A percentile compares a stretch with the other conserved stretches of the same genome.
phyloP scores from a whole-genome alignment of 2,797 vertebrate species.

The Botia kubotai region DNA sequence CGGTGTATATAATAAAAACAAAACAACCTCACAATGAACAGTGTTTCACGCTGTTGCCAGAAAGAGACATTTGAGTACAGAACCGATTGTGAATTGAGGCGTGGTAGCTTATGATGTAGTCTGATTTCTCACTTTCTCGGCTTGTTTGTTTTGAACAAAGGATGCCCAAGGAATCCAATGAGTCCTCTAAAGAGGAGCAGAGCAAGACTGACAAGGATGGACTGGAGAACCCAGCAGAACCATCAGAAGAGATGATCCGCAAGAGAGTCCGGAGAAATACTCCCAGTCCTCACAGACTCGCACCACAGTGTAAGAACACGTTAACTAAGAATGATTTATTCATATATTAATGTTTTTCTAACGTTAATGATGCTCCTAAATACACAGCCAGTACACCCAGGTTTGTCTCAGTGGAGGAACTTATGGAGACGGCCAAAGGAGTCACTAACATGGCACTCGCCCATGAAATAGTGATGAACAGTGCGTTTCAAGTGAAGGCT shows the following conservation, averaged over 20 bases:
- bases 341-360: neutral
- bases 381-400: constrained; percentile 84
- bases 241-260: constrained; percentile 72
- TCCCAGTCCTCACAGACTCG: constrained; percentile 74
- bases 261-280: constrained; percentile 75
- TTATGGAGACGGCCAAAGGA: constrained; percentile 91
- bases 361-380: constrained; percentile 2
- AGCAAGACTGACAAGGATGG: constrained; percentile 68
- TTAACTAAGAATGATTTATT: neutral
- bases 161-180: constrained; percentile 87
- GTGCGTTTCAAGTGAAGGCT: constrained; percentile 88
- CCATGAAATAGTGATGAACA: constrained; percentile 92
- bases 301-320: constrained; percentile 81
- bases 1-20: neutral
- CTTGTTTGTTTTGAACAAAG: constrained; percentile 58
- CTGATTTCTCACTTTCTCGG: neutral
- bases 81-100: neutral
- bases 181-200: constrained; percentile 70
- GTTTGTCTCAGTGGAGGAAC: constrained; percentile 88
- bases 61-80: constrained; percentile 4
- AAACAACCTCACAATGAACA: neutral
- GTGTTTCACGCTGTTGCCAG: neutral
- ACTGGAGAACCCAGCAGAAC: constrained; percentile 66
- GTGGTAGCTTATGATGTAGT: neutral
- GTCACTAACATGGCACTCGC: constrained; percentile 95